Percentiles rank a stretch among this genome's conserved stretches.
These are phyloP conservation scores for Cryptocephalus primarius DNA, from an alignment of 2,888 invertebrate genomes.

Conservation along the genomic window DNA sequence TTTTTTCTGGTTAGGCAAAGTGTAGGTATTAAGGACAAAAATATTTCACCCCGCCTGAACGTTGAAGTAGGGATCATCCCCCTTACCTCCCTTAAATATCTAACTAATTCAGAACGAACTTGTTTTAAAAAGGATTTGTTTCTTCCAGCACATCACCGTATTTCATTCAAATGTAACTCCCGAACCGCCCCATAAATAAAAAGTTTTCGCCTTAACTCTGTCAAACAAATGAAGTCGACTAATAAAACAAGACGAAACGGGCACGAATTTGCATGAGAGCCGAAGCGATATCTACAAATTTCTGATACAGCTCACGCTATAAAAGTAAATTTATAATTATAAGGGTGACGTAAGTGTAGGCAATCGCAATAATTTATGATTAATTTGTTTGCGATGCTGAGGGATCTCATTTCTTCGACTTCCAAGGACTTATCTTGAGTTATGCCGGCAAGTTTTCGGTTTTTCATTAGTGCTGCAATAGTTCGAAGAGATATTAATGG, in stretches of 20 bases:
- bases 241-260: slow-evolving; percentile 20
- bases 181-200: slow-evolving; percentile 15
- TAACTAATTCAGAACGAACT: no score
- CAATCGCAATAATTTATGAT: slow-evolving; percentile 26
- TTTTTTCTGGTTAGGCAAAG: no score
- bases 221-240: slow-evolving; percentile 15
- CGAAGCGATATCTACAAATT: slow-evolving; percentile 23
- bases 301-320: slow-evolving; percentile 25
- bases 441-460: no score
- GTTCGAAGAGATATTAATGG: no score
- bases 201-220: slow-evolving; percentile 13
- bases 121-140: no score
- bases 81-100: no score
- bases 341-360: slow-evolving; percentile 27
- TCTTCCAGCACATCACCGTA: neutral
- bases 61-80: no score
- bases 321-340: slow-evolving; percentile 30
- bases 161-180: neutral
- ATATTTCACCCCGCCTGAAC: no score
- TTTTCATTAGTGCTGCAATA: no score
- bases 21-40: no score
- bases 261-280: slow-evolving; percentile 22
- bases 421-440: no score
- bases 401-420: no score
- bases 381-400: slow-evolving; percentile 24